phyloP scores from a whole-genome alignment of 2,888 invertebrate species.

The Protodeltote pygarga region DNA sequence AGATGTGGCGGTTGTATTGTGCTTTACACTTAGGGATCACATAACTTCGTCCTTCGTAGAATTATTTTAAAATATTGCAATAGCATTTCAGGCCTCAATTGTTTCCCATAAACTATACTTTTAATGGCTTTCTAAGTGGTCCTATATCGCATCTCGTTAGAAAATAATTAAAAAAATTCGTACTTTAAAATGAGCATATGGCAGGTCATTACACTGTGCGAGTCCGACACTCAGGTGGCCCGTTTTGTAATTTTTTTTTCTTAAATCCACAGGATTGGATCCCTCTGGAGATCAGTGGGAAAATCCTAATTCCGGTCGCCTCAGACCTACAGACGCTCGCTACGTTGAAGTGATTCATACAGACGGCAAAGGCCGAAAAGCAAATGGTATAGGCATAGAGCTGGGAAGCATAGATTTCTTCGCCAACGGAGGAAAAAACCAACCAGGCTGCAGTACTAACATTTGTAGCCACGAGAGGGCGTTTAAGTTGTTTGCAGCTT shows the following conservation, averaged over 20 bases:
- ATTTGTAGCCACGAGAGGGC: constrained; percentile 66
- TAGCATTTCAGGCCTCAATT: no score
- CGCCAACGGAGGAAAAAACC: constrained; percentile 93
- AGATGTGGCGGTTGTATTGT: no score
- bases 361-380: constrained; percentile 54
- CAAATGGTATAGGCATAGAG: constrained; percentile 89
- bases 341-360: constrained; percentile 75
- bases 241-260: not conserved
- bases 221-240: no score
- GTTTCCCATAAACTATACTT: no score
- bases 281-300: constrained; percentile 62
- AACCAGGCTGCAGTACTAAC: constrained; percentile 68
- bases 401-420: constrained; percentile 95
- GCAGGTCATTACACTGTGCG: no score
- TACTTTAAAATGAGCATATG: no score
- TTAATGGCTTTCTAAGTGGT: no score
- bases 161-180: no score
- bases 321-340: constrained; percentile 55
- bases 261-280: constrained; percentile 57
- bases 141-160: no score
- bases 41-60: no score
- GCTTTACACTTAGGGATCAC: no score
- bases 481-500: constrained; percentile 62
- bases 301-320: constrained; percentile 45
- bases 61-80: no score